These are phyloP conservation scores for Pelochelys cantorii DNA, from an alignment of 2,797 vertebrate genomes.

Conservation along the genomic window DNA sequence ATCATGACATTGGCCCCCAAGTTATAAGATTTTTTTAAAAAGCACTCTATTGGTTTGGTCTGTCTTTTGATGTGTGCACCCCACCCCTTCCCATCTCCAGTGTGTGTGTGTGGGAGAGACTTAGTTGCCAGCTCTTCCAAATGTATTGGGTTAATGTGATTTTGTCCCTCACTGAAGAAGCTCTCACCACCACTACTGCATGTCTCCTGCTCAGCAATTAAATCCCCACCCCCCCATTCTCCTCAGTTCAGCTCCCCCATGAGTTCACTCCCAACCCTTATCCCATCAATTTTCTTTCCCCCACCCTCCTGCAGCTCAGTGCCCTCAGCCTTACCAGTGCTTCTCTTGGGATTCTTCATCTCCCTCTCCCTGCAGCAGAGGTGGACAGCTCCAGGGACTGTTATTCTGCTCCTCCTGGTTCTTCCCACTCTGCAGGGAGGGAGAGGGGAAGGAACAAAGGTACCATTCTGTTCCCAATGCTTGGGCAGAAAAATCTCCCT, in stretches of 20 bases:
- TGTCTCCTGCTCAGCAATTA: not conserved
- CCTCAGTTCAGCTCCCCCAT: too few relatives aligned
- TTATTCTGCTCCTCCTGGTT: not conserved
- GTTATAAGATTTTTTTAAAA: not conserved
- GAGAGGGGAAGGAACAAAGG: not conserved
- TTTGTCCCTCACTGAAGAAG: not conserved
- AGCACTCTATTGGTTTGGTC: not conserved
- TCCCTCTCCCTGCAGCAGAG: not conserved
- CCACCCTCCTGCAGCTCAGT: not conserved
- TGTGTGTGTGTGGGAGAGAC: not conserved
- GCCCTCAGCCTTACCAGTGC: not conserved
- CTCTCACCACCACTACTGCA: not conserved
- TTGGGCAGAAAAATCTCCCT: not conserved
- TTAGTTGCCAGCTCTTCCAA: not conserved
- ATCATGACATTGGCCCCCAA: not conserved
- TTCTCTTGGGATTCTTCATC: not conserved
- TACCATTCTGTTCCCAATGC: not conserved
- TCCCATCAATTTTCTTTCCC: not conserved
- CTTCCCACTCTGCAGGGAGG: not conserved
- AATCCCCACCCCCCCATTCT: not conserved
- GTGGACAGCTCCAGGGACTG: too few relatives aligned
- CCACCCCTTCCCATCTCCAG: not conserved
- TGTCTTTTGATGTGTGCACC: not conserved
- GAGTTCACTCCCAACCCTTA: not conserved
- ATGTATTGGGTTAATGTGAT: not conserved